phyloP scores from a whole-genome alignment of 2,797 vertebrate genomes.

The Lacerta bilineata region DNA sequence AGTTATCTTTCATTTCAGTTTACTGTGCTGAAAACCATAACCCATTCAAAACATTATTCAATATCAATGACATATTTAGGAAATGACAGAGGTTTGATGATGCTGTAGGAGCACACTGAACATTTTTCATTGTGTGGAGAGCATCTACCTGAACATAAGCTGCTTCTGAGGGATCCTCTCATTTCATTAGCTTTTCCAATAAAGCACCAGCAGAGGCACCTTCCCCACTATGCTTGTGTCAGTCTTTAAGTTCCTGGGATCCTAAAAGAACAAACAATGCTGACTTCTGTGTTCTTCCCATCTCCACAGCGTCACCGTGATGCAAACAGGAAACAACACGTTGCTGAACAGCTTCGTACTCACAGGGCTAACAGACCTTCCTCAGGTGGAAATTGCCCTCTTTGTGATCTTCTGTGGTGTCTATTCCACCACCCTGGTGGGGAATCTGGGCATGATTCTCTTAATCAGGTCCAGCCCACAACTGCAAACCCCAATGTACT shows the following conservation, averaged over 20 bases:
- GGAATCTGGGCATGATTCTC: slow-evolving; percentile 3
- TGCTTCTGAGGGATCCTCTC: background rate
- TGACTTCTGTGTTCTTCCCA: background rate
- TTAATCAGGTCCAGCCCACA: slow-evolving; percentile 12
- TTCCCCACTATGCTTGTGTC: no score
- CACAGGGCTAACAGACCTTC: slow-evolving; percentile 5
- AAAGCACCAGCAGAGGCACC: background rate
- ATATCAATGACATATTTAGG: background rate
- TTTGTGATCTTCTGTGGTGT: slow-evolving; percentile 3
- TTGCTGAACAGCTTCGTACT: background rate
- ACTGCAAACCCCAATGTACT: slow-evolving; percentile 27
- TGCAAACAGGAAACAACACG: slow-evolving; percentile 9
- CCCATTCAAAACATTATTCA: no score
- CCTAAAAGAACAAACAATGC: background rate
- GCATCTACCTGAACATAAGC: background rate
- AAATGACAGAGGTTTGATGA: background rate
- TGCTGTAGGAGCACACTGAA: no score
- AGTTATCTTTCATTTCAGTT: background rate
- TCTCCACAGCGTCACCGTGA: background rate
- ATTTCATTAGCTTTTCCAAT: no score
- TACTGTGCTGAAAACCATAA: background rate
- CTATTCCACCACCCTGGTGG: background rate
- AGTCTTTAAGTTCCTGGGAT: background rate
- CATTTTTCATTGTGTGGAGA: background rate
- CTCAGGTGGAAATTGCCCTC: background rate